Evolutionary conservation across 2,113 vertebrate genomes (phyloP).

Genomic region (Nasalis larvatus): DNA sequence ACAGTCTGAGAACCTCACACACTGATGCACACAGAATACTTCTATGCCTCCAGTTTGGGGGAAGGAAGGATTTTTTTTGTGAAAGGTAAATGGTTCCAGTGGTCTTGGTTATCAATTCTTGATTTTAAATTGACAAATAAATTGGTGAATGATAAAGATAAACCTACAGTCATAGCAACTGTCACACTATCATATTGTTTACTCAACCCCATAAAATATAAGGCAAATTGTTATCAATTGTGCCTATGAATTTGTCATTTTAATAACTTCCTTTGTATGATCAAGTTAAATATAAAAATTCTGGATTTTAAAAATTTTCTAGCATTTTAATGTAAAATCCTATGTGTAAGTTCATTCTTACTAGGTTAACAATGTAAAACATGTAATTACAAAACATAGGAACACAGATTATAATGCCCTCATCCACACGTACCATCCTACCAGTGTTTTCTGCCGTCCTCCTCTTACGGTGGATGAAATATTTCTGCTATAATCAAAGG

Average conservation of each 20-base stretch:
- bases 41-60: neutral
- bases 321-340: neutral
- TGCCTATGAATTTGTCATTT: neutral
- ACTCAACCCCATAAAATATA: neutral
- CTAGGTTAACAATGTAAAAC: neutral
- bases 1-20: neutral
- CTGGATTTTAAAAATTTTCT: neutral
- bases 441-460: neutral
- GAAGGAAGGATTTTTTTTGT: neutral
- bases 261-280: neutral
- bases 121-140: neutral
- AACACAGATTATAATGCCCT: neutral
- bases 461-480: neutral
- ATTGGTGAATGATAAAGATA: slow-evolving; percentile 5
- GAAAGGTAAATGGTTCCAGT: neutral
- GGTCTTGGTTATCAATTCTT: neutral
- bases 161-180: neutral
- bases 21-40: neutral
- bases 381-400: neutral
- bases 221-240: neutral
- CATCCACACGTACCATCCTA: neutral
- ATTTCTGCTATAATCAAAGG: neutral
- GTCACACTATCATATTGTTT: neutral
- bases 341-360: neutral
- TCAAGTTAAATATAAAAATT: neutral